A percentile compares a stretch with the other conserved stretches of the same genome.
These are phyloP conservation scores for Athene noctua DNA, from an alignment of 2,113 vertebrate genomes.

Conservation along the genomic window DNA sequence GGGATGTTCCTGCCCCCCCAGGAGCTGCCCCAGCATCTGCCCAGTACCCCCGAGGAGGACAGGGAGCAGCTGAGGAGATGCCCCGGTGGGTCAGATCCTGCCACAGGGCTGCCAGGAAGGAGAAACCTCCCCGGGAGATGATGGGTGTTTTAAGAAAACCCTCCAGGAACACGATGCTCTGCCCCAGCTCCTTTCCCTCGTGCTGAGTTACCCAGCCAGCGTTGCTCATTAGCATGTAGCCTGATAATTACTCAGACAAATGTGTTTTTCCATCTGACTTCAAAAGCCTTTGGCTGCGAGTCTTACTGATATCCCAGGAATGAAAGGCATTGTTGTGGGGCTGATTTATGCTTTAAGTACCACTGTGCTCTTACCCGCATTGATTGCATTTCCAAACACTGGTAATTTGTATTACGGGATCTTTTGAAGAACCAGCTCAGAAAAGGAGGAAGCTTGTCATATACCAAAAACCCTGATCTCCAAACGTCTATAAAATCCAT, in stretches of 20 bases:
- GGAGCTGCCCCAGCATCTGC: not conserved
- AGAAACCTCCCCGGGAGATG: fast-evolving
- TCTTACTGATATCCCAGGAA: not conserved
- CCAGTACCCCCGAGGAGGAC: not conserved
- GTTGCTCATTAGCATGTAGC: not conserved
- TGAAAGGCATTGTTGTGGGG: not conserved
- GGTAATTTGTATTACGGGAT: not conserved
- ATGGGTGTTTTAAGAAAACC: not conserved
- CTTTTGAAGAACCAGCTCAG: not conserved
- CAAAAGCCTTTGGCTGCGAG: not conserved
- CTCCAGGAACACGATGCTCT: not conserved
- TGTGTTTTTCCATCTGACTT: not conserved
- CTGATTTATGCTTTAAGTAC: not conserved
- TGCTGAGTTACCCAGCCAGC: not conserved
- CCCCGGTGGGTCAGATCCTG: not conserved
- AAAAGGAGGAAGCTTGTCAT: not conserved
- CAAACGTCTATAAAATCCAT: not conserved
- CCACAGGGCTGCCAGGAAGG: not conserved
- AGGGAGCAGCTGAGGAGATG: not conserved
- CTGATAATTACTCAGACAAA: not conserved
- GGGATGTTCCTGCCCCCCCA: not conserved
- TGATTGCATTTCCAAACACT: not conserved
- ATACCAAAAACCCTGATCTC: not conserved
- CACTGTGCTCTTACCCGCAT: not conserved
- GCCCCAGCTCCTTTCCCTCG: not conserved